Conservation (phyloP, 1,140 invertebrate genomes). For the Stegodyphus dumicola region DNA sequence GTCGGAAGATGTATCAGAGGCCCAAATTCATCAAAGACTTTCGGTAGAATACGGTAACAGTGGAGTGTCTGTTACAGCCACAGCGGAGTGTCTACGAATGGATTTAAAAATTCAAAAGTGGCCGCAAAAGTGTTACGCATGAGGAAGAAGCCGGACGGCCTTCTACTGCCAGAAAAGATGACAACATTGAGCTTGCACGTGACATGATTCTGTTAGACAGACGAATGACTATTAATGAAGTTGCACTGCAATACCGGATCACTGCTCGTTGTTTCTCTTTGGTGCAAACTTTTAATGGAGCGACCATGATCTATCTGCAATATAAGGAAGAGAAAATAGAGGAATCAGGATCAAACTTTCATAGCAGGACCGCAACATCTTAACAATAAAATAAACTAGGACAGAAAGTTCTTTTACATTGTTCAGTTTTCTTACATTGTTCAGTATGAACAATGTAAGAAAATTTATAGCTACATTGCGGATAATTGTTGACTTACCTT, state of each 20-base stretch:
- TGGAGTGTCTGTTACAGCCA: neutral
- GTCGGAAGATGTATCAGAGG: neutral
- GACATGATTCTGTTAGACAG: too few relatives aligned
- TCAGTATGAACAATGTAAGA: neutral
- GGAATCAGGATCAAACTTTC: too few relatives aligned
- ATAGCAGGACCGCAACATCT: too few relatives aligned
- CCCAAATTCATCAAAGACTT: neutral
- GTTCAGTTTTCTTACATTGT: too few relatives aligned
- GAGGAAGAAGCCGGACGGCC: neutral
- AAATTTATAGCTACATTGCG: neutral
- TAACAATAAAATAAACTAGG: slow-evolving; percentile 2
- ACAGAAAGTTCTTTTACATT: too few relatives aligned
- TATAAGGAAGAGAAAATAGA: slow-evolving; percentile 5
- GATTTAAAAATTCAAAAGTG: too few relatives aligned
- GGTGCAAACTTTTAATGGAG: slow-evolving; percentile 18
- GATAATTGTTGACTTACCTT: slow-evolving; percentile 4
- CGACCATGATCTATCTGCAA: slow-evolving; percentile 11
- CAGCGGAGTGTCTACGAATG: neutral
- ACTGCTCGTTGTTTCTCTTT: neutral
- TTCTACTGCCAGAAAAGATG: neutral
- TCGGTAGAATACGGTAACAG: neutral
- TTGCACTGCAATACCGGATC: too few relatives aligned
- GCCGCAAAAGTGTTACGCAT: slow-evolving; percentile 2
- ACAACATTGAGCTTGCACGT: too few relatives aligned
- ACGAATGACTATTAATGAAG: too few relatives aligned